phyloP scores from a whole-genome alignment of 37 sponge, comb jelly and placozoan species.

The Crambe crambe region DNA sequence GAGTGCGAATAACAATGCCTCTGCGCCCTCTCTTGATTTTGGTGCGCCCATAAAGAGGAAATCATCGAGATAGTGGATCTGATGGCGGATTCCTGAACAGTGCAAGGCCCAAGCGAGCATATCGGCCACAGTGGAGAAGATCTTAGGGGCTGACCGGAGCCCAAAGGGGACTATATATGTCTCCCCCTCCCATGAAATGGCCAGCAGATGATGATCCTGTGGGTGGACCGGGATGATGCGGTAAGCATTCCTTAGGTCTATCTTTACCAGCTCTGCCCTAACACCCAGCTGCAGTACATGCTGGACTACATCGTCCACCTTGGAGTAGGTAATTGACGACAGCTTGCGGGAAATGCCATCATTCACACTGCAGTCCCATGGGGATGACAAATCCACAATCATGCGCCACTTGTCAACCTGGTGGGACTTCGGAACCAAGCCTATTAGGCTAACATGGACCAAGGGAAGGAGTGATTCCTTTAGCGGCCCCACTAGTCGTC shows the following conservation, averaged over 20 bases:
- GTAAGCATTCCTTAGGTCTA: no score
- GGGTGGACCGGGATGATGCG: conserved; percentile 14
- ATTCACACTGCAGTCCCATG: conserved; percentile 11
- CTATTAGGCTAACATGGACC: neutral
- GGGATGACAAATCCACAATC: conserved; percentile 23
- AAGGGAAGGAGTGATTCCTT: neutral
- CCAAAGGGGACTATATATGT: conserved; percentile 9
- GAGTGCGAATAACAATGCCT: neutral
- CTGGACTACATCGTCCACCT: no score
- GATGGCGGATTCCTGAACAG: no score
- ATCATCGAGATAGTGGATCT: no score
- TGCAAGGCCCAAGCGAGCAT: no score
- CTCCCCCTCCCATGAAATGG: conserved; percentile 6
- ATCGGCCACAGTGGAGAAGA: no score
- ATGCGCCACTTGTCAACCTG: conserved; percentile 8
- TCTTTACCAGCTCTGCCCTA: no score
- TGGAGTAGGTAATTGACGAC: no score
- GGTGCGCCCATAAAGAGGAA: no score
- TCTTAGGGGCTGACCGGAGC: conserved; percentile 10
- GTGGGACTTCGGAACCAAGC: conserved; percentile 10
- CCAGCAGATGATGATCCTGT: conserved; percentile 3
- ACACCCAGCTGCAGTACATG: no score
- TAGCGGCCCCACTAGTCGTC: neutral
- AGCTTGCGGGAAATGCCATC: neutral
- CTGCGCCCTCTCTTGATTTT: conserved; percentile 1